phyloP scores from a whole-genome alignment of 2,113 vertebrate genomes.

The Rattus norvegicus region DNA sequence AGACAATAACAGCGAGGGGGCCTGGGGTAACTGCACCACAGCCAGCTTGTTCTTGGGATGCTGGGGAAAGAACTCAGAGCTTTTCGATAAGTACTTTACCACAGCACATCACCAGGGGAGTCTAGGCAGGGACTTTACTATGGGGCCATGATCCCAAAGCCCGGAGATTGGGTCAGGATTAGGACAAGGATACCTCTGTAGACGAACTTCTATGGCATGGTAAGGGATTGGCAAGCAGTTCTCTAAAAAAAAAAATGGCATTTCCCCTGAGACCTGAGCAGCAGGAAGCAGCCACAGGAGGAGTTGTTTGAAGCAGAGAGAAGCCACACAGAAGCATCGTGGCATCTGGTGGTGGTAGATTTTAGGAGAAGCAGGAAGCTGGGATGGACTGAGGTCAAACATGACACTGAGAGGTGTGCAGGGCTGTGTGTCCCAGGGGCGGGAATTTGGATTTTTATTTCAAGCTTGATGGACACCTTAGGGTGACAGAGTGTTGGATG shows the following conservation, averaged over 20 bases:
- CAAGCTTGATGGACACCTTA: not conserved
- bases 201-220: not conserved
- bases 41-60: not conserved
- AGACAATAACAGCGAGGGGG: not conserved
- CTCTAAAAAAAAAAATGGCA: not conserved
- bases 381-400: not conserved
- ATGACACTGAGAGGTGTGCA: not conserved
- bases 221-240: not conserved
- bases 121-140: not conserved
- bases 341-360: too few species aligned
- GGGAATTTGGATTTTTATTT: slow-evolving; percentile 8
- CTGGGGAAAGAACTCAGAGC: too few species aligned
- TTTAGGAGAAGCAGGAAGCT: not conserved
- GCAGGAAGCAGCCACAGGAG: not conserved
- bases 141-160: not conserved
- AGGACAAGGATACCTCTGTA: not conserved
- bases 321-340: not conserved
- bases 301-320: not conserved
- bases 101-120: not conserved
- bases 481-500: not conserved
- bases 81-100: not conserved
- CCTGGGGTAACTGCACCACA: too few species aligned
- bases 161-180: not conserved
- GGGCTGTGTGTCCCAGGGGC: not conserved
- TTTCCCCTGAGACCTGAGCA: not conserved